Conservation (phyloP, 2,888 invertebrate species). For the Acanthosepion lycidas region DNA sequence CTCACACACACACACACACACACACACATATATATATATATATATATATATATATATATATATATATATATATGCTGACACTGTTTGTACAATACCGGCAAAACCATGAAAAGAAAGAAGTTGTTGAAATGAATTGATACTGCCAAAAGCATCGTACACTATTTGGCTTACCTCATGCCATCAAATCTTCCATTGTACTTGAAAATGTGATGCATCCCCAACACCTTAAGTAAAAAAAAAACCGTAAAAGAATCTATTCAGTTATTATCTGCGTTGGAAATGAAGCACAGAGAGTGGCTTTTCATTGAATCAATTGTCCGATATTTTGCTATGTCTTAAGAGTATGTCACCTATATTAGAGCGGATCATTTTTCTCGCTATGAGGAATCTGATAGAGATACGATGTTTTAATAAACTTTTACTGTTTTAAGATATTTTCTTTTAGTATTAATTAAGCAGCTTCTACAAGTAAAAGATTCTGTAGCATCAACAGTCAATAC, state of each 20-base stretch:
- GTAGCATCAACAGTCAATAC: no score
- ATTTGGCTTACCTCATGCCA: slow-evolving; percentile 9
- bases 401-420: no score
- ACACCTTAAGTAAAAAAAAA: not conserved
- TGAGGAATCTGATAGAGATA: no score
- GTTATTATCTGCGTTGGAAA: not conserved
- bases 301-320: not conserved
- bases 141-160: not conserved
- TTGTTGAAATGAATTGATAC: not conserved
- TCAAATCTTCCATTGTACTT: not conserved
- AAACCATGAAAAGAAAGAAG: not conserved
- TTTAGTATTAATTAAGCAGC: no score
- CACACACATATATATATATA: no score
- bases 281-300: not conserved
- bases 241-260: not conserved
- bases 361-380: no score
- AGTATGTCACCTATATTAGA: not conserved
- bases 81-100: not conserved
- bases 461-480: no score
- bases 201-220: not conserved
- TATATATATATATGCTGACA: no score
- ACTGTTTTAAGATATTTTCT: no score
- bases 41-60: no score
- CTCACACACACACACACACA: no score
- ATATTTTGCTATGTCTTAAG: not conserved